These are phyloP conservation scores for Ladona fulva DNA, from an alignment of 1,140 invertebrate genomes.

Conservation along the genomic window DNA sequence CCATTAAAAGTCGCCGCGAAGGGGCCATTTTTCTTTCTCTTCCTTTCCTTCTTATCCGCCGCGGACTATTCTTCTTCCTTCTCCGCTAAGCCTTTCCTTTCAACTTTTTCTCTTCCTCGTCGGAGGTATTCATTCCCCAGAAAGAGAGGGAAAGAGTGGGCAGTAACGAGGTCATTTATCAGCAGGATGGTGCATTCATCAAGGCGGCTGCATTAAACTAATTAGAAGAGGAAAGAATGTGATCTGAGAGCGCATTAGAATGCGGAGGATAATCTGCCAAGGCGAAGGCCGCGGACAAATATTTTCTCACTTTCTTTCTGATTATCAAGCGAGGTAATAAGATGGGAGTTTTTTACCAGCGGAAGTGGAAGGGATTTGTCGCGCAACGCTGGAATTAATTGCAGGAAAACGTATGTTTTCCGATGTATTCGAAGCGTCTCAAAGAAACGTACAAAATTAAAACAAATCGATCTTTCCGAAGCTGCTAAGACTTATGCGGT, in stretches of 20 bases:
- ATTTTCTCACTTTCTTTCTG: neutral
- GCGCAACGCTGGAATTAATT: too few relatives aligned
- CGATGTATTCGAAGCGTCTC: too few relatives aligned
- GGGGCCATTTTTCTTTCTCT: neutral
- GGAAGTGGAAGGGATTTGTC: too few relatives aligned
- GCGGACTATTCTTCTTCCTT: neutral
- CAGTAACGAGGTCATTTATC: neutral
- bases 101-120: neutral
- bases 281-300: neutral
- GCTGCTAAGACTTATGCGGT: too few relatives aligned
- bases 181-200: neutral
- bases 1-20: neutral
- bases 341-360: too few relatives aligned
- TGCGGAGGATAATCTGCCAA: neutral
- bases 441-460: too few relatives aligned
- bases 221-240: neutral
- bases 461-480: too few relatives aligned
- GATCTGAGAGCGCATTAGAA: neutral
- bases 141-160: neutral
- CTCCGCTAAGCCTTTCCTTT: neutral
- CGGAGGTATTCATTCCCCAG: neutral
- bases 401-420: too few relatives aligned
- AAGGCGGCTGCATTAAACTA: neutral
- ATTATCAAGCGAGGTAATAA: too few relatives aligned
- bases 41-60: neutral